phyloP scores from a whole-genome alignment of 1,140 invertebrate genomes.

The Diabrotica virgifera region DNA sequence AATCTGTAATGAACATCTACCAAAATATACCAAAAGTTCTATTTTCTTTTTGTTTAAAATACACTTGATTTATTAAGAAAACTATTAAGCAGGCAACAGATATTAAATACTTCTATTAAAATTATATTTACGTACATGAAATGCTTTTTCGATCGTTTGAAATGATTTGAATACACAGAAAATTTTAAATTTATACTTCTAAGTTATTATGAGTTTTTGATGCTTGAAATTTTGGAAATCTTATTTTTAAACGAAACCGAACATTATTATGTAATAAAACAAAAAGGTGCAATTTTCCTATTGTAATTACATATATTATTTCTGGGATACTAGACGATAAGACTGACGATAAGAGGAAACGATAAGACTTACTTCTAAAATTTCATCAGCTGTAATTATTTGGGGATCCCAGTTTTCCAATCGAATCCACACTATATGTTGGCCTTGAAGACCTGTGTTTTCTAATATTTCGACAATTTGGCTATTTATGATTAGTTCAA shows the following conservation, averaged over 20 bases:
- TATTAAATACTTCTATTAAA: neutral
- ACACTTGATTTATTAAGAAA: no score
- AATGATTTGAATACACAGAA: neutral
- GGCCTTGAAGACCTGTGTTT: constrained; percentile 7
- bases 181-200: neutral
- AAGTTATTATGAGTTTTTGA: no score
- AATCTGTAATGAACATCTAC: no score
- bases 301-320: neutral
- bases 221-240: no score
- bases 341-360: neutral
- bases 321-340: neutral
- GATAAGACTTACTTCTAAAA: constrained; percentile 9
- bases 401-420: constrained; percentile 20
- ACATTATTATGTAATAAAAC: no score
- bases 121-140: neutral
- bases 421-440: constrained; percentile 17
- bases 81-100: no score
- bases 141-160: neutral
- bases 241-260: no score
- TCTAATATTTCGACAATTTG: constrained; percentile 15
- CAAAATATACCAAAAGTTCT: no score
- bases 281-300: neutral
- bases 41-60: no score
- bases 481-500: constrained; percentile 10
- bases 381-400: constrained; percentile 9